These are phyloP conservation scores for Cylloceria caligata DNA, from an alignment of 2,888 invertebrate genomes.

Conservation along the genomic window DNA sequence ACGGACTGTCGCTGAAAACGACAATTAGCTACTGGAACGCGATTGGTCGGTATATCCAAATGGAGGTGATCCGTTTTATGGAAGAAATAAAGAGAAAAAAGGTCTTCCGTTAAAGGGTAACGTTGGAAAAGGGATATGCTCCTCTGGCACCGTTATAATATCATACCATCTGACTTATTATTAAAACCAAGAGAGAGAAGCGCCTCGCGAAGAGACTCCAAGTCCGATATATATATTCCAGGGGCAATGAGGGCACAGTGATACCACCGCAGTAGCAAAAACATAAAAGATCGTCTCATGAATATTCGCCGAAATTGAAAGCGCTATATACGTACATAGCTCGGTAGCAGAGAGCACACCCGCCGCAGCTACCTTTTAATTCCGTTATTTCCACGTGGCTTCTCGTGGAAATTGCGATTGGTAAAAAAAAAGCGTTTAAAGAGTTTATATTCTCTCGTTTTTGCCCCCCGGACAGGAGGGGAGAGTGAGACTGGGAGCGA, in stretches of 20 bases:
- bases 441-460: constrained; percentile 63
- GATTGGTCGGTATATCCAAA: not conserved
- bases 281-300: constrained; percentile 60
- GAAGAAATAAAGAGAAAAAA: not conserved
- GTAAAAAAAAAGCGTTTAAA: constrained; percentile 64
- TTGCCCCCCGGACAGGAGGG: not conserved
- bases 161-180: constrained; percentile 50
- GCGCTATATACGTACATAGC: constrained; percentile 14
- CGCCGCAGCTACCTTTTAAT: constrained; percentile 60
- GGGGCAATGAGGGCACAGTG: constrained; percentile 26
- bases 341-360: constrained; percentile 5
- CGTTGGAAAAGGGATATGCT: constrained; percentile 29
- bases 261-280: constrained; percentile 45
- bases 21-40: not conserved
- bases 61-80: not conserved
- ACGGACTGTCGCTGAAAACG: not conserved
- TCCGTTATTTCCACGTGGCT: constrained; percentile 68
- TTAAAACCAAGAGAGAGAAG: constrained; percentile 24
- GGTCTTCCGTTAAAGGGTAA: constrained; percentile 16
- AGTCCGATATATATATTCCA: constrained; percentile 7
- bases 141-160: constrained; percentile 24
- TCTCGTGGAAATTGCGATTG: constrained; percentile 66
- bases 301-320: constrained; percentile 65
- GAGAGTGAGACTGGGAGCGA: constrained; percentile 49
- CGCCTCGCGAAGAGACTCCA: constrained; percentile 24